phyloP scores from a whole-genome alignment of 1,140 invertebrate species.

The Scaptomyza montana region DNA sequence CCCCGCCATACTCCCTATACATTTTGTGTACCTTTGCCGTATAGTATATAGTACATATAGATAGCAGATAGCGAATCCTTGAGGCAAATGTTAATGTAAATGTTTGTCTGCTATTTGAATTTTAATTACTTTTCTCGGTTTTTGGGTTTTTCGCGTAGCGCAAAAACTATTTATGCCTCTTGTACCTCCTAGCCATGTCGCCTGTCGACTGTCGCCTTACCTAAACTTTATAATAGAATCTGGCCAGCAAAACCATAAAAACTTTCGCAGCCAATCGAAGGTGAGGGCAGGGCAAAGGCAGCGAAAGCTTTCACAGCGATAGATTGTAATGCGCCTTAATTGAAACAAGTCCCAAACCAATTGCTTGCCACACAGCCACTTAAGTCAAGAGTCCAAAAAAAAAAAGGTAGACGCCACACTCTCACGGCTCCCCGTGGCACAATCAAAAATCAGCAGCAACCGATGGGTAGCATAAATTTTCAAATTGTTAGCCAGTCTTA shows the following conservation, averaged over 20 bases:
- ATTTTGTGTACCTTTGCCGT: neutral
- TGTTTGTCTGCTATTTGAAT: conserved; percentile 82
- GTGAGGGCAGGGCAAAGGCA: conserved; percentile 28
- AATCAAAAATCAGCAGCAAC: conserved; percentile 73
- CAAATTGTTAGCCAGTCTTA: conserved; percentile 63
- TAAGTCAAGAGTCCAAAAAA: conserved; percentile 49
- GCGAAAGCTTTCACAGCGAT: neutral
- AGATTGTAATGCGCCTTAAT: conserved; percentile 81
- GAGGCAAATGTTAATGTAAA: conserved; percentile 78
- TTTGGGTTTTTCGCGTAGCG: conserved; percentile 34
- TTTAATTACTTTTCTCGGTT: conserved; percentile 80
- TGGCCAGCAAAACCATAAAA: conserved; percentile 66
- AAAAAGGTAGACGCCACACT: conserved; percentile 58
- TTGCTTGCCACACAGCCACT: conserved; percentile 69
- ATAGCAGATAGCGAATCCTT: neutral
- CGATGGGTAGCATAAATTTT: conserved; percentile 75
- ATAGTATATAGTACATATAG: too few species aligned
- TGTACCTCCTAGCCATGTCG: neutral
- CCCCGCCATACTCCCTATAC: neutral
- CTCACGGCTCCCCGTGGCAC: conserved; percentile 70
- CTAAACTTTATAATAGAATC: conserved; percentile 77
- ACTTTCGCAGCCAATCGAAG: conserved; percentile 70
- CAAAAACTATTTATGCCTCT: conserved; percentile 63
- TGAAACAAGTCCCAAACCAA: conserved; percentile 82
- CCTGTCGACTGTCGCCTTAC: conserved; percentile 11